Base-by-base conservation (phyloP, 1,140 invertebrate genomes). In the Aphelenchoides besseyi region DNA sequence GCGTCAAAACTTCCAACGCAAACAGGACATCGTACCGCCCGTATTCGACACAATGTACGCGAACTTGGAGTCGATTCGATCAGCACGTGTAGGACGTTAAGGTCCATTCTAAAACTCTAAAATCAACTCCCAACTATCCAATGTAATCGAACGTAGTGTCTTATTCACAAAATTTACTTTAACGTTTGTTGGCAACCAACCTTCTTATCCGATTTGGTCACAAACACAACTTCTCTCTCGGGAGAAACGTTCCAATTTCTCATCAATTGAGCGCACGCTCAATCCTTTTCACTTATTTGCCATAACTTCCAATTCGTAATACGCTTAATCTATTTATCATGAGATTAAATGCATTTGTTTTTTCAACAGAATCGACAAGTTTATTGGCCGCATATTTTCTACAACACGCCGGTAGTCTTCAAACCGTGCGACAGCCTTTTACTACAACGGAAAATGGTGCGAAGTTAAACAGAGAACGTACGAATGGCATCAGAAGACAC, bases 1-100 rank as follows among this genome's bases (percentile, higher is more conserved):
- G 5, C 61, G 69, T 16, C 33, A 35, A 8, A 26, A 30, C 36
- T 70, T 70, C 54, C 69, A 70, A 36, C 37, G n/a, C n/a, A 61
- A 66, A 53, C 29, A 37, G 36, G 69, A 70, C 29, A 32, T 55
- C 12, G 52, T 61, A 29, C 61, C 69, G 3, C 28, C 69, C 29
- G 33, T 52, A 26, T 52, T 70, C 54, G 69, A 70, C 33, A 70
- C 69, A 29, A 28, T 70, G 8, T 70, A 70, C 29, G 69, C 69
- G 2, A 70, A 29, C 30, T 61, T 70, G 16, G 69, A 62, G 8
- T 62, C 41, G 26, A 61, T 61, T 36, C n/a, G 30, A 61, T 30
- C n/a, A 2, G 30, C n/a, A 16, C n/a, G 30, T 2, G n/a, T 61
- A 26, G n/a, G 30, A 61, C 30, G 30, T 18, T 61, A 36, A 61